A percentile compares a stretch with the other conserved stretches of the same genome.
These are phyloP conservation scores for Papilio machaon DNA, from an alignment of 1,140 invertebrate genomes.

Conservation along the genomic window DNA sequence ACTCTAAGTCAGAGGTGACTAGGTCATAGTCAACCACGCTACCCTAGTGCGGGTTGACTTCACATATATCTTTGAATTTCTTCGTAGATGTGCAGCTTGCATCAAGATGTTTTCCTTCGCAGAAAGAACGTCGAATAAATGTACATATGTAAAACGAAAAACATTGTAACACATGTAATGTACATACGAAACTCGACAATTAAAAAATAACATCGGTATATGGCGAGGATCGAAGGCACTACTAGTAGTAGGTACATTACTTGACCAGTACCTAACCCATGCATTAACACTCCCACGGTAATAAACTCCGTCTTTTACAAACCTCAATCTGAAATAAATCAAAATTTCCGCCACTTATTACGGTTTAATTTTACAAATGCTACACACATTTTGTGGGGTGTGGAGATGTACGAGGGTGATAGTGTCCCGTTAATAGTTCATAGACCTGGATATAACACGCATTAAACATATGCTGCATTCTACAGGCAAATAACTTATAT, in stretches of 20 bases:
- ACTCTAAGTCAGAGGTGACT: too few relatives aligned
- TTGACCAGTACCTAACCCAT: neutral
- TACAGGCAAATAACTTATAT: neutral
- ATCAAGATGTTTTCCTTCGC: too few relatives aligned
- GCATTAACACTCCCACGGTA: neutral
- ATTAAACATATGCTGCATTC: neutral
- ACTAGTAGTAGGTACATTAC: too few relatives aligned
- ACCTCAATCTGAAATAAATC: neutral
- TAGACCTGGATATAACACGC: neutral
- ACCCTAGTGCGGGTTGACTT: too few relatives aligned
- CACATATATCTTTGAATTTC: too few relatives aligned
- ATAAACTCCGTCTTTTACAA: neutral
- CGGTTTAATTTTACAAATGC: slow-evolving; percentile 8
- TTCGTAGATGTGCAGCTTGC: too few relatives aligned
- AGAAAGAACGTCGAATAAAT: too few relatives aligned
- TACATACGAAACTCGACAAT: too few relatives aligned
- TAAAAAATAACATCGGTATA: too few relatives aligned
- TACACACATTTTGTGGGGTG: neutral
- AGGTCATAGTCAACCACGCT: too few relatives aligned
- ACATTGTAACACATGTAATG: too few relatives aligned
- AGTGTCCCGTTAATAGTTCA: neutral
- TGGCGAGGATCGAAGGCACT: neutral
- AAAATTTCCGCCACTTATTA: neutral
- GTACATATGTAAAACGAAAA: too few relatives aligned
- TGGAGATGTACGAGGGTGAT: slow-evolving; percentile 4